These are phyloP conservation scores for Neotoxoptera formosana DNA, from an alignment of 1,140 invertebrate genomes.

Conservation along the genomic window DNA sequence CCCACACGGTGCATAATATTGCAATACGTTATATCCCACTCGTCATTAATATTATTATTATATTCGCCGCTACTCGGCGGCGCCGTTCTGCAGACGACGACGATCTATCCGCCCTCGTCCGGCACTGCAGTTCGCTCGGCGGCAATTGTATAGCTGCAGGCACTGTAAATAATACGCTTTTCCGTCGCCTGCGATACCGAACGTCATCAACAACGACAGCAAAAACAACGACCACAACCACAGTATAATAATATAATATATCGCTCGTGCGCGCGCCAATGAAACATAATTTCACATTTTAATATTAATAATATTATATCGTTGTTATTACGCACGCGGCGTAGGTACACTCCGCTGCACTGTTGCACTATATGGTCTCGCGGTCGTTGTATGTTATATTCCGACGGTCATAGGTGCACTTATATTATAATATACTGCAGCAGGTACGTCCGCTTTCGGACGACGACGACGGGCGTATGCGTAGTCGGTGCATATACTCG, in stretches of 20 bases:
- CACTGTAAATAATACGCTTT: neutral
- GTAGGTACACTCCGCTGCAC: neutral
- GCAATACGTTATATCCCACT: neutral
- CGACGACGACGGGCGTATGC: neutral
- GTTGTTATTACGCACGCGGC: neutral
- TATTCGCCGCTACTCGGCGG: neutral
- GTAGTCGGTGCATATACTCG: neutral
- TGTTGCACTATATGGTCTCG: neutral
- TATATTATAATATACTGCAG: neutral
- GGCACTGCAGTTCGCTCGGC: too few relatives aligned
- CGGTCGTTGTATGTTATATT: neutral
- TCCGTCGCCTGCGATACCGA: neutral
- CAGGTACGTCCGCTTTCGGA: neutral
- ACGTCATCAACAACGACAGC: neutral
- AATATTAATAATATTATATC: neutral
- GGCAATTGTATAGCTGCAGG: neutral
- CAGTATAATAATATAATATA: neutral
- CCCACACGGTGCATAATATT: constrained; percentile 3
- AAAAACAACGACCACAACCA: too few relatives aligned
- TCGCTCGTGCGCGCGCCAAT: neutral
- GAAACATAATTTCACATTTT: neutral
- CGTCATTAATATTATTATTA: constrained; percentile 5
- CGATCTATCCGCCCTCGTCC: neutral
- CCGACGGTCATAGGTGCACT: neutral
- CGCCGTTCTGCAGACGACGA: neutral